Evolutionary conservation across 2,797 vertebrate genomes (phyloP).

Genomic region (Macrochelys suwanniensis): DNA sequence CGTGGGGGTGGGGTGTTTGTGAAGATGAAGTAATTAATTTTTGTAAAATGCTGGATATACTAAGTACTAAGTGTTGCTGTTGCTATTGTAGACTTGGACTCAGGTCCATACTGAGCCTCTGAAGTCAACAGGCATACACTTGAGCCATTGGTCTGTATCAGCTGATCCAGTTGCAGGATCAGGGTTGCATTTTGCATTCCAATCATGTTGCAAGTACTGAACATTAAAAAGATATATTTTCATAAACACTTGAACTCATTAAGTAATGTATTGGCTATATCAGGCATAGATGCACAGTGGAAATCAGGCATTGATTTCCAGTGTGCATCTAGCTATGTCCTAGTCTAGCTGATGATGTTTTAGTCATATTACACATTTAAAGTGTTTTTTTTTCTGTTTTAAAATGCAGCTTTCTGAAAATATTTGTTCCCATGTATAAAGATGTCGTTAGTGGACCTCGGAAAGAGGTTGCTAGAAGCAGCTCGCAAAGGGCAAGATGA

Average conservation of each 20-base stretch:
- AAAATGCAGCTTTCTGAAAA: conserved; percentile 49
- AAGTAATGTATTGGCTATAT: rapidly evolving
- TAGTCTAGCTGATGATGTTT: not conserved
- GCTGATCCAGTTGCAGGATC: not conserved
- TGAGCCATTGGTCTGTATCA: not conserved
- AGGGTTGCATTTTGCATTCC: not conserved
- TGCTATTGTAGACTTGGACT: not conserved
- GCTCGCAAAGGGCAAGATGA: conserved; percentile 93
- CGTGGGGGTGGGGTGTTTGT: not conserved
- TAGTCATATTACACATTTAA: rapidly evolving
- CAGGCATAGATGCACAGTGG: not conserved
- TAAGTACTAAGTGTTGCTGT: not conserved
- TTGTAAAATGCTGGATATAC: not conserved
- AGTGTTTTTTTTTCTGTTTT: not conserved
- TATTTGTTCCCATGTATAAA: conserved; percentile 71
- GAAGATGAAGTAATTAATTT: rapidly evolving
- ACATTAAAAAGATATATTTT: not conserved
- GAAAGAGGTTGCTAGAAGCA: conserved; percentile 93
- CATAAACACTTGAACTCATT: not conserved
- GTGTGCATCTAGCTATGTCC: not conserved
- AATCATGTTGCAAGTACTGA: rapidly evolving
- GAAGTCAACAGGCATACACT: not conserved
- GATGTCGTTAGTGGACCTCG: conserved; percentile 95
- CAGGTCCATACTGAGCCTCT: conserved; percentile 27
- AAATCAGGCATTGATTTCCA: no score